Percentiles rank a stretch among this genome's conserved stretches.
phyloP scores from a whole-genome alignment of 2,113 vertebrate genomes.

The Strigops habroptila region DNA sequence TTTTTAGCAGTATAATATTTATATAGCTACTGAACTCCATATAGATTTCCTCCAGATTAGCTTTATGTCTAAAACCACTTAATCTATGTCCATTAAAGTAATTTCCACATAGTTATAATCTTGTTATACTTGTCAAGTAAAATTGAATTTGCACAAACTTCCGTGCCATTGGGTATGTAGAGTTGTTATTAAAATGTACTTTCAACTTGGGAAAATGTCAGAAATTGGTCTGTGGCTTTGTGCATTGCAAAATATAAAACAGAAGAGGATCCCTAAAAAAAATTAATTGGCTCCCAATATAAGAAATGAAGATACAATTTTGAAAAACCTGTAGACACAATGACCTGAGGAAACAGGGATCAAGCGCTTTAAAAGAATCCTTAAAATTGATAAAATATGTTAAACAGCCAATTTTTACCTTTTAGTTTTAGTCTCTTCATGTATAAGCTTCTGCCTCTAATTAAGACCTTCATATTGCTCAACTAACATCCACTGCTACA shows the following conservation, averaged over 20 bases:
- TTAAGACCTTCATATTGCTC: background rate
- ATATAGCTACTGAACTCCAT: background rate
- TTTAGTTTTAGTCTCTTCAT: background rate
- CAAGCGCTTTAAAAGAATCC: background rate
- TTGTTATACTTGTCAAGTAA: background rate
- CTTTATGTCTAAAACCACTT: background rate
- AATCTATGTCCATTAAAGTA: background rate
- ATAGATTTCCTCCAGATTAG: background rate
- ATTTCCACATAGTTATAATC: background rate
- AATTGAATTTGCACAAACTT: background rate
- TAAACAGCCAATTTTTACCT: background rate
- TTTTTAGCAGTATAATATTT: background rate
- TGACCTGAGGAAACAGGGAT: background rate
- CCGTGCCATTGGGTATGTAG: background rate
- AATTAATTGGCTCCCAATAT: background rate
- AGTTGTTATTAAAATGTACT: slow-evolving; percentile 18
- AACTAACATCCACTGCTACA: background rate
- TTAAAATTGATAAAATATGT: background rate
- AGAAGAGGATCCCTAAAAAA: background rate
- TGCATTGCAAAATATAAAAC: background rate
- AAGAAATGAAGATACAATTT: background rate
- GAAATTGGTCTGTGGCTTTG: background rate
- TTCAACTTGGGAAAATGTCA: background rate
- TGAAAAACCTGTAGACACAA: background rate
- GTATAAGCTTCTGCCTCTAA: background rate